Percentiles rank a stretch among this genome's conserved stretches.
Evolutionary conservation across 1,140 invertebrate genomes (phyloP).

Genomic region (Drosophila leontia): DNA sequence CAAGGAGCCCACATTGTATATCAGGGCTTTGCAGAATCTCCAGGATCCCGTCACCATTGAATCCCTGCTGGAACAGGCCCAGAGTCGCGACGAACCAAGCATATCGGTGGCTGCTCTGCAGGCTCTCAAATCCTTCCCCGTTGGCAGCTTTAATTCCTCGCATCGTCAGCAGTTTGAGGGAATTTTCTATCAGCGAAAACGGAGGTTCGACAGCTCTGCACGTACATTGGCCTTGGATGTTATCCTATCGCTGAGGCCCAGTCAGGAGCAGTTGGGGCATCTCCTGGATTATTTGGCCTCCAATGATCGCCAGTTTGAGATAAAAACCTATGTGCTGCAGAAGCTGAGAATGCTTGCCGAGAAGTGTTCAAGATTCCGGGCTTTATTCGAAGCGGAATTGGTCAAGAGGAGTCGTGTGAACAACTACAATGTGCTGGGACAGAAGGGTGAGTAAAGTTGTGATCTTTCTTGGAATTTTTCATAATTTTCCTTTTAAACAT

Average conservation of each 20-base stretch:
- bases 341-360: conserved; percentile 88
- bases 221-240: conserved; percentile 90
- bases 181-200: conserved; percentile 89
- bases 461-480: background rate
- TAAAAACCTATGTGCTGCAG: conserved; percentile 89
- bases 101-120: conserved; percentile 88
- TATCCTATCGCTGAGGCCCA: conserved; percentile 87
- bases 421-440: conserved; percentile 89
- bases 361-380: conserved; percentile 85
- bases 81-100: conserved; percentile 85
- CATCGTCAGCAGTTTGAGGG: conserved; percentile 85
- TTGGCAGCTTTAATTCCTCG: conserved; percentile 74
- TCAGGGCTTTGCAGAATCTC: conserved; percentile 90
- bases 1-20: conserved; percentile 86
- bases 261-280: conserved; percentile 86
- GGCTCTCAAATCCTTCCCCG: conserved; percentile 87
- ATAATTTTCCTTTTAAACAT: background rate
- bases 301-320: conserved; percentile 87
- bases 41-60: conserved; percentile 87
- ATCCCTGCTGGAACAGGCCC: conserved; percentile 86
- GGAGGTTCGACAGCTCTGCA: conserved; percentile 89
- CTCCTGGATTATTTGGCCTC: conserved; percentile 87
- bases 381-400: conserved; percentile 84
- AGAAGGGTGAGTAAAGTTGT: conserved; percentile 85
- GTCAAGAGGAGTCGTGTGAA: conserved; percentile 85